phyloP scores from a whole-genome alignment of 2,888 invertebrate genomes.

The Eristalis arbustorum region DNA sequence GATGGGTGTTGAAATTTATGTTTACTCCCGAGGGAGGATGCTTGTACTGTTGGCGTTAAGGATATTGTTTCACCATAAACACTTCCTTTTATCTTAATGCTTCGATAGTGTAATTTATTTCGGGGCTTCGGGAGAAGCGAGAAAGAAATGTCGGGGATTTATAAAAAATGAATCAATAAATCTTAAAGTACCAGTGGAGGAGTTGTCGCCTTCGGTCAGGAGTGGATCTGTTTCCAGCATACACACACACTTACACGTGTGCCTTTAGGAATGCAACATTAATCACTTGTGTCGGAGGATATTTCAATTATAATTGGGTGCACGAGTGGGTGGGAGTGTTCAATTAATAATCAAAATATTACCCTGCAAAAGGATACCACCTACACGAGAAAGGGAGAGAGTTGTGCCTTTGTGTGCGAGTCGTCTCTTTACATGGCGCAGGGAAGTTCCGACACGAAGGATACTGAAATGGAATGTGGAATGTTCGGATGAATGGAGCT shows the following conservation, averaged over 20 bases:
- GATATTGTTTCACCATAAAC: constrained; percentile 68
- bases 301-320: constrained; percentile 61
- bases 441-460: constrained; percentile 1
- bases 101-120: constrained; percentile 67
- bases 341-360: constrained; percentile 45
- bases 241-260: neutral
- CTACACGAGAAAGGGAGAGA: neutral
- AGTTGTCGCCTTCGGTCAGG: too few relatives aligned
- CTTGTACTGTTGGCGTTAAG: constrained; percentile 55
- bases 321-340: constrained; percentile 1
- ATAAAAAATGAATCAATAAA: constrained; percentile 73
- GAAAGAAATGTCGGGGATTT: constrained; percentile 71
- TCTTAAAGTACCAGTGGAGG: constrained; percentile 48
- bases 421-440: neutral
- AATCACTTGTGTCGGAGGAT: constrained; percentile 48
- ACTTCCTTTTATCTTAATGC: constrained; percentile 66
- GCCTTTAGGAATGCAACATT: constrained; percentile 50
- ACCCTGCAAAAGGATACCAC: constrained; percentile 4
- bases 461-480: neutral
- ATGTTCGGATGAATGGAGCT: neutral
- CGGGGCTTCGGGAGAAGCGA: constrained; percentile 7
- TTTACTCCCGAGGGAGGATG: constrained; percentile 50
- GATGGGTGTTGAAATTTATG: constrained; percentile 71
- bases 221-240: constrained; percentile 4
- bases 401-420: constrained; percentile 9